Evolutionary conservation across 2,888 invertebrate genomes (phyloP), one percentile per base, ranked within the genome.

Genomic region (Hofmannophila pseudospretella): DNA sequence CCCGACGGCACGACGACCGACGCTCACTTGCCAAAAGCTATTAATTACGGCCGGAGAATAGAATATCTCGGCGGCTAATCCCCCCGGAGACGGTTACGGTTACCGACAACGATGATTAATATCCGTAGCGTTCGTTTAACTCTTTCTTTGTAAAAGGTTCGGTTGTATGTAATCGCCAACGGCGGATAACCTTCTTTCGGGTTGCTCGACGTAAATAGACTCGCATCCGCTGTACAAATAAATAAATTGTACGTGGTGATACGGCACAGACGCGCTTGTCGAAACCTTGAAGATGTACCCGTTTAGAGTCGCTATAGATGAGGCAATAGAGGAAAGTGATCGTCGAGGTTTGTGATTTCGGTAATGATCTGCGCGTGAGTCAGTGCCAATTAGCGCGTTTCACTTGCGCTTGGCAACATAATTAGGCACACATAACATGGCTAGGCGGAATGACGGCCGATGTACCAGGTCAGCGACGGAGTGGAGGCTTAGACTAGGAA

Each of bases 1-100:
- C 62, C 61, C 58, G 66, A 51, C 66, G 7, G n/a, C 22, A 22
- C 22, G 22, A 62, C 67, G 67, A 51, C 42, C 47, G 60, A 67
- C 75, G 74, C 74, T 75, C 77, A 72, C 75, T 81, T 80, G 84
- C 84, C 85, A 84, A 85, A 84, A 79, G 80, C 84, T 77, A 86
- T 86, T 82, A 84, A 84, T 86, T 84, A 84, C 72, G 49, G 55
- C 60, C 67, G 64, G 71, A 81, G 81, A 82, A 85, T 81, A 82
- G 80, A 82, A 79, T 80, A 80, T 81, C 80, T 75, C 69, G 68
- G 51, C 76, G 75, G 72, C 76, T 81, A 76, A 84, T 84, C 76
- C 80, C 73, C 78, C 73, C 63, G 29, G 79, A 79, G 81, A 78
- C 70, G 77, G 79, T 72, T 78, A 77, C 77, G 71, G 79, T 80